Base-by-base conservation (phyloP, 1,140 invertebrate species). In the Ostrea edulis region DNA sequence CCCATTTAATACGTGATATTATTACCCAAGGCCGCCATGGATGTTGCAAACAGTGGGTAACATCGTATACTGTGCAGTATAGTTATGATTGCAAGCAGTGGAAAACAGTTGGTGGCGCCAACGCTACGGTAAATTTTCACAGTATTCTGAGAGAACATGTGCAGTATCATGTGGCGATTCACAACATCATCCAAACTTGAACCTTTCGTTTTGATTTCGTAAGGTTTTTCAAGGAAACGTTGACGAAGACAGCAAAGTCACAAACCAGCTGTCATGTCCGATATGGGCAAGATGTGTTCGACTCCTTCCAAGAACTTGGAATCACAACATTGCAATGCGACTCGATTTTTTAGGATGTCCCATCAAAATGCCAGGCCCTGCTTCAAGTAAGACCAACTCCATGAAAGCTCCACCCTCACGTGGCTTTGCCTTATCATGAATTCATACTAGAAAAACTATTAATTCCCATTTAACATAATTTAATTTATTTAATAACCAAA, bases 331-430 rank as follows among this genome's bases (percentile, higher is more conserved):
- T 29, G 83, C 65, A 0, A 87, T 87, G 77, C 82, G 89, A n/a
- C 17, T 89, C 20, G 89, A 89, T 29, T 52, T 89, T n/a, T 77
- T 87, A 14, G 89, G 89, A 52, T 89, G 89, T 87, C 86, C 71
- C 51, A 89, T 89, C 22, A 53, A 83, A 55, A 55, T 53, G 11
- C 65, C 85, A 12, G 20, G 12, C n/a, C 7, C 62, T n/a, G 1
- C n/a, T 2, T 11, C 83, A 85, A 44, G 83, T 85, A 22, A 55
- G 55, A 17, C 14, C 12, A 81, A 2, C 20, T n/a, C n/a, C n/a
- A n/a, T 22, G 20, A 22, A 22, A 22, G 58, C 58, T 65, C 17
- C 58, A 17, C 14, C n/a, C 71, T 81, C 29, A 35, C 29, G 29
- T 14, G 29, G 1, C 29, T n/a, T 22, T 29, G 35, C n/a, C n/a